Evolutionary conservation across 2,113 vertebrate species (phyloP).

Genomic region (Gulo gulo): DNA sequence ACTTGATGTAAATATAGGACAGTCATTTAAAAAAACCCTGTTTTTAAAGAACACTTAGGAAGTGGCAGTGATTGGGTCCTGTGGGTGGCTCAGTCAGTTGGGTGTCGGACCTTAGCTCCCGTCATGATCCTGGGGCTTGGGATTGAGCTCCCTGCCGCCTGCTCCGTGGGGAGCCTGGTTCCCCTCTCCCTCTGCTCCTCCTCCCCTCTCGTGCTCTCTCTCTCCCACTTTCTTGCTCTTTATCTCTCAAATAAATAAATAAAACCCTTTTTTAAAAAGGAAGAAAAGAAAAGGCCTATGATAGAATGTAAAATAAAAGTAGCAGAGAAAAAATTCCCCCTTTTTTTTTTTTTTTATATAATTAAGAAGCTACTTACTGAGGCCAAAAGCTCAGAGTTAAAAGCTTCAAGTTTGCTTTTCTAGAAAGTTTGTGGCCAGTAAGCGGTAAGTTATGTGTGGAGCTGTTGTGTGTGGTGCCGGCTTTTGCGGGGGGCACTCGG

Average conservation of each 20-base stretch:
- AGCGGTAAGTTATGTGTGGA: background rate
- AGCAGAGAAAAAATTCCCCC: background rate
- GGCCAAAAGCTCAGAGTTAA: background rate
- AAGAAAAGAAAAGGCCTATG: background rate
- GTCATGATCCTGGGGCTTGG: too few species aligned
- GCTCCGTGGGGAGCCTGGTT: background rate
- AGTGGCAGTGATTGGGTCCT: background rate
- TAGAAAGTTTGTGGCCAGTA: background rate
- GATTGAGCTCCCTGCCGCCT: background rate
- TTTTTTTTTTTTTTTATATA: background rate
- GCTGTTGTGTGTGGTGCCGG: background rate
- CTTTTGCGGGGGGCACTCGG: background rate
- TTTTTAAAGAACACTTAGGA: background rate
- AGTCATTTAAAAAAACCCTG: too few species aligned
- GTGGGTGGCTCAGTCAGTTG: background rate
- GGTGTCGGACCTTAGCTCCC: background rate
- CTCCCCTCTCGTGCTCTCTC: background rate
- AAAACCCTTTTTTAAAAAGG: background rate
- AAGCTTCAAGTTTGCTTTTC: background rate
- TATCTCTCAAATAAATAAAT: background rate
- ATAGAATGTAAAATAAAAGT: background rate
- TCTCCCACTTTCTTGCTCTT: background rate
- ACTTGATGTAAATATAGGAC: background rate
- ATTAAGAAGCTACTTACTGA: background rate
- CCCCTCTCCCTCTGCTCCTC: background rate